Evolutionary conservation across 2,888 invertebrate genomes (phyloP).

Genomic region (Mechanitis mazaeus): DNA sequence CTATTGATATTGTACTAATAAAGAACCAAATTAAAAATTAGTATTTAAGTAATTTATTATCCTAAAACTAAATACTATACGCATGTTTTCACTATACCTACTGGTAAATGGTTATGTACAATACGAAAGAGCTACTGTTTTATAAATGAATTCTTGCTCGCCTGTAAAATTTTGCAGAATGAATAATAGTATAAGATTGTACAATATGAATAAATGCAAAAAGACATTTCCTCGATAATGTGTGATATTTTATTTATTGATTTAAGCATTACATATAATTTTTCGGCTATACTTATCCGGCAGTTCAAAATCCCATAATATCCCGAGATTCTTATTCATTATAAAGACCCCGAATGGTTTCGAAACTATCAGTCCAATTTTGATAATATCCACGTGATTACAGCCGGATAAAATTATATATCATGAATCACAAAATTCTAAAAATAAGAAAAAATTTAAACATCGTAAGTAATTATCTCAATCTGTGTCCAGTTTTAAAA

Average conservation of each 20-base stretch:
- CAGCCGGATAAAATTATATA: too few relatives aligned
- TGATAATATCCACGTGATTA: too few relatives aligned
- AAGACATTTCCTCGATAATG: constrained; percentile 72
- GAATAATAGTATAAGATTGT: constrained; percentile 77
- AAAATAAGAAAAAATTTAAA: too few relatives aligned
- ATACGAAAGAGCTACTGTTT: constrained; percentile 76
- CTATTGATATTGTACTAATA: constrained; percentile 77
- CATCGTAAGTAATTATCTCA: too few relatives aligned
- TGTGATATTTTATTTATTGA: constrained; percentile 25
- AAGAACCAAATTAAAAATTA: constrained; percentile 77
- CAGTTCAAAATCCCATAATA: too few relatives aligned
- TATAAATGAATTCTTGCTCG: constrained; percentile 78
- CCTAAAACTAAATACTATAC: constrained; percentile 76
- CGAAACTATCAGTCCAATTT: too few relatives aligned
- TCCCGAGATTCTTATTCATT: too few relatives aligned
- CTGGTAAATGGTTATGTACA: constrained; percentile 77
- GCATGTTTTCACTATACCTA: constrained; percentile 76
- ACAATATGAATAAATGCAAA: constrained; percentile 78
- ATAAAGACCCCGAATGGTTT: too few relatives aligned
- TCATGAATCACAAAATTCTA: too few relatives aligned
- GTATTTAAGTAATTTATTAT: constrained; percentile 78
- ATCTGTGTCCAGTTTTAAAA: too few relatives aligned
- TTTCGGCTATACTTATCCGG: too few relatives aligned
- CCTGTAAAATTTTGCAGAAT: constrained; percentile 78
- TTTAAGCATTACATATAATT: not conserved